Evolutionary conservation across 1,140 invertebrate genomes (phyloP), one percentile per base, ranked within the genome.

Genomic region (Papilio machaon): DNA sequence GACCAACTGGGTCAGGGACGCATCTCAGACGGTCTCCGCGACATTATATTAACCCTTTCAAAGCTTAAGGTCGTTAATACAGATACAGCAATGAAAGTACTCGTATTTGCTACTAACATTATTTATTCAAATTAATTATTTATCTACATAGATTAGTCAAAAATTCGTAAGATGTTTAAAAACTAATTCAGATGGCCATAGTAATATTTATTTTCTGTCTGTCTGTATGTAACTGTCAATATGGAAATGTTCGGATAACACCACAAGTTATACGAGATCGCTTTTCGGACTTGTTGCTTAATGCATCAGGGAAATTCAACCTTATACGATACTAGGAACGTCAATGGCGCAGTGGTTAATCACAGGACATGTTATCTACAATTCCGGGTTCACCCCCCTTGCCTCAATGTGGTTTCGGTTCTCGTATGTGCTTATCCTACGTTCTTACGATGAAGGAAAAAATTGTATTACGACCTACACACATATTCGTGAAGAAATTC

Each of bases 1-100:
- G 13, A 35, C 30, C 64, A 70, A 70, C 64, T 38, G 23, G 64
- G 64, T 70, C 64, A 70, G 64, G 64, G 64, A 70, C 64, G 9
- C 64, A 17, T 70, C 30, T 30, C 64, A 35, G 64, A 70, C 64
- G 64, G 15, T 70, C 64, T 70, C 64, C 52, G 15, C 13, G 15
- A 54, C 30, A 4, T 15, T 35, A 64, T 64, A 10, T 70, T 70
- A 70, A 70, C 23, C 64, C 64, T 35, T 64, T 2, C 4, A 23
- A 3, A 6, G 64, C 64, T 70, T 70, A 35, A 70, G 23, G 60
- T 64, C 23, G 30, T 10, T 23, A 64, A 64, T 64, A 60, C 49
- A 0, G 23, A 30, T 30, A 30, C 23, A 30, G 23, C 23, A 30
- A 30, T 30, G 23, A 30, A 30, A 30, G 23, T 30, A 30, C 23